phyloP scores from a whole-genome alignment of 1,140 invertebrate species.

The Andrena cerasifolii region DNA sequence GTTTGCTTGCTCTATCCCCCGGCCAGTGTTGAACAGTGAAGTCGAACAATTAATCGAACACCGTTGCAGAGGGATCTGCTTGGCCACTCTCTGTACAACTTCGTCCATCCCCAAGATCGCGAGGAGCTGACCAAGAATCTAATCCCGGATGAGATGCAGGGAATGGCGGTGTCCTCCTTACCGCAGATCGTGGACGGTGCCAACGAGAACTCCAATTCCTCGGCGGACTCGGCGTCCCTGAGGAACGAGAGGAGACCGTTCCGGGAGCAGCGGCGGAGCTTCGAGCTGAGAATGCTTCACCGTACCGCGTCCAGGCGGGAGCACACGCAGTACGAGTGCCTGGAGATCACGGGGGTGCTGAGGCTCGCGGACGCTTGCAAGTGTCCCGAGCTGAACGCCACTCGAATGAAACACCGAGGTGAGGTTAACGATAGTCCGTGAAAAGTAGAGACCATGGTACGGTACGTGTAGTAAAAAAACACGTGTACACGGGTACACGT shows the following conservation, averaged over 20 bases:
- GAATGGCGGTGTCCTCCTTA: conserved; percentile 67
- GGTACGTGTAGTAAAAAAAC: too few species aligned
- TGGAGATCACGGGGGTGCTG: conserved; percentile 83
- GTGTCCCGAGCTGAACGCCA: conserved; percentile 55
- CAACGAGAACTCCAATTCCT: conserved; percentile 77
- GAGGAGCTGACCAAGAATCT: conserved; percentile 87
- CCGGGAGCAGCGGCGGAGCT: conserved; percentile 80
- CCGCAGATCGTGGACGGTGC: conserved; percentile 67
- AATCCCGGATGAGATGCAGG: conserved; percentile 80
- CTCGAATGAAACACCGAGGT: conserved; percentile 67
- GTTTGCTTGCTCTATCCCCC: too few species aligned
- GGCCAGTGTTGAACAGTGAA: too few species aligned
- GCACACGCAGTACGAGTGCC: conserved; percentile 83
- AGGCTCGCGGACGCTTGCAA: conserved; percentile 73
- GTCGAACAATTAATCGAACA: too few species aligned
- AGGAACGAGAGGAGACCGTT: conserved; percentile 69
- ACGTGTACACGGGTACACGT: too few species aligned
- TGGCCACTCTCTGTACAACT: conserved; percentile 91
- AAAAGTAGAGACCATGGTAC: too few species aligned
- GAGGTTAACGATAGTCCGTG: conserved; percentile 19
- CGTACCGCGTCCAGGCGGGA: conserved; percentile 82
- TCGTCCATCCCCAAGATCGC: conserved; percentile 90
- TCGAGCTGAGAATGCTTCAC: conserved; percentile 84
- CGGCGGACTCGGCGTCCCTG: conserved; percentile 74
- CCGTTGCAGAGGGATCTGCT: conserved; percentile 89